Evolutionary conservation across 2,888 invertebrate species (phyloP), one percentile per base, ranked within the genome.

Genomic region (Uropetala carovei): DNA sequence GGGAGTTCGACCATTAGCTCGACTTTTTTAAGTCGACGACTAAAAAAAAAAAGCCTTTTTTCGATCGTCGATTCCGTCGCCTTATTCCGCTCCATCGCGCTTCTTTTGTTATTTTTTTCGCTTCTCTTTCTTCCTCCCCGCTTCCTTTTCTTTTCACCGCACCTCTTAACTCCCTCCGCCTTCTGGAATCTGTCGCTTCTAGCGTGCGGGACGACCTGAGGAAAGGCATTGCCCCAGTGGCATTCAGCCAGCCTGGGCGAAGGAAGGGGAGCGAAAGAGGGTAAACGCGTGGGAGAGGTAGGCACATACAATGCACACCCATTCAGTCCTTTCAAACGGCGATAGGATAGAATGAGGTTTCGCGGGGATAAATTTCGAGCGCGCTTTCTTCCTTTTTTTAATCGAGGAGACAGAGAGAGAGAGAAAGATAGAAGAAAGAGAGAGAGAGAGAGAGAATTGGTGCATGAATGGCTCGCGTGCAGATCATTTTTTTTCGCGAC

Each of bases 311-410:
- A 22, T 22, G 75, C 10, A 10, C 7, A n/a, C 0, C 22, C 22
- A 22, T 75, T 75, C 75, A 75, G 10, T 75, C 75, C 75, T 75
- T 75, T 75, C 22, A 75, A 75, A 75, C 22, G 75, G 75, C 75
- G 75, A 75, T 75, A 75, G 75, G 75, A 75, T 22, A 43, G 43
- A 43, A 43, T 3, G 43, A 16, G 22, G n/a, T 75, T 27, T 75
- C 27, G 75, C 11, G 22, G 22, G 75, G 75, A 27, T 27, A 75
- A 75, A 75, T 27, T 75, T 75, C 75, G 43, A 75, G 22, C 75
- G 27, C 22, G 22, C 27, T 75, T 75, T 22, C 22, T 7, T 75
- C 22, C 16, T 75, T 27, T 22, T 64, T 75, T 13, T 75, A 13
- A 43, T 43, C 43, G 43, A 43, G 43, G 3, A 10, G 27, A 22